Evolutionary conservation across 2,888 invertebrate species (phyloP).

Genomic region (Phymatocera aterrima): DNA sequence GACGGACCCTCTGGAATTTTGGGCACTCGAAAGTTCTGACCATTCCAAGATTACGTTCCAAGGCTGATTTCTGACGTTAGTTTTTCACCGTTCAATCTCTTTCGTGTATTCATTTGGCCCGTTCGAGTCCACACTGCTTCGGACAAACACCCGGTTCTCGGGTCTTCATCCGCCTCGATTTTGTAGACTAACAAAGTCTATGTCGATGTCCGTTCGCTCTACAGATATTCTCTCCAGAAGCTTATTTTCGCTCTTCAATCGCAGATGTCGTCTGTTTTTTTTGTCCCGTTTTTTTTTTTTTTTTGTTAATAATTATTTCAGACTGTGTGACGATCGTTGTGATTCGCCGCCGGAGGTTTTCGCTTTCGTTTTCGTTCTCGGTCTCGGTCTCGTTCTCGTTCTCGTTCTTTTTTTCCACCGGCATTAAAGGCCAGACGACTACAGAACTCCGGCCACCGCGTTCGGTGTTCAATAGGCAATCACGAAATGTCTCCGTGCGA

Average conservation of each 20-base stretch:
- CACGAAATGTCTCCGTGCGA: constrained; percentile 21
- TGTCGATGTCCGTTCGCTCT: no score
- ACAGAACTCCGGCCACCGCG: not conserved
- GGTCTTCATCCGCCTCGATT: no score
- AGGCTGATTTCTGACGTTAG: constrained; percentile 51
- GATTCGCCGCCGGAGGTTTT: not conserved
- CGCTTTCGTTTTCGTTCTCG: not conserved
- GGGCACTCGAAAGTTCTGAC: constrained; percentile 57
- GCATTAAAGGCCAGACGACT: constrained; percentile 2
- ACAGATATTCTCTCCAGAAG: no score
- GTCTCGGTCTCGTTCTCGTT: not conserved
- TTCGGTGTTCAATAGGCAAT: constrained; percentile 14
- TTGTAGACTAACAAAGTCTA: no score
- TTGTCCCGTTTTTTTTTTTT: constrained; percentile 18
- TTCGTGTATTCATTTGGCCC: constrained; percentile 62
- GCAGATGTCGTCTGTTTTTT: constrained; percentile 1
- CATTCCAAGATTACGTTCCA: constrained; percentile 27
- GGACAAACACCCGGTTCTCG: no score
- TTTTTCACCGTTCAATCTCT: constrained; percentile 51
- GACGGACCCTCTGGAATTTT: constrained; percentile 47
- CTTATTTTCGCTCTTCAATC: constrained; percentile 41
- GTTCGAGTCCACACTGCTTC: no score
- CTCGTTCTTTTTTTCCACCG: not conserved
- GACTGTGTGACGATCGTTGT: not conserved
- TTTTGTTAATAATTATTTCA: no score